These are phyloP conservation scores for Passer domesticus DNA, from an alignment of 2,113 vertebrate genomes.

Conservation along the genomic window DNA sequence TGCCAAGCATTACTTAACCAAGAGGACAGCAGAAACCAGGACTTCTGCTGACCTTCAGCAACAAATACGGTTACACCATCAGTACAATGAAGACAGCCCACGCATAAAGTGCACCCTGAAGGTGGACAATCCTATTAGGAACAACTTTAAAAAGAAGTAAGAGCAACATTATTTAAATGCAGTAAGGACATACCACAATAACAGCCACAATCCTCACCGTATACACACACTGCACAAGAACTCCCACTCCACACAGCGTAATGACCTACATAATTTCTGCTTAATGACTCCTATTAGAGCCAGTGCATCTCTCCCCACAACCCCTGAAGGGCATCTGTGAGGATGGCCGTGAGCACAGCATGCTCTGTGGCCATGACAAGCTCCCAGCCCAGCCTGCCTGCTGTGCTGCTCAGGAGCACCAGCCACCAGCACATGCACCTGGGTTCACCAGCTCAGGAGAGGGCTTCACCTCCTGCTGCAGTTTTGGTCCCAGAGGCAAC, in stretches of 20 bases:
- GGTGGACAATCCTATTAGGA: not conserved
- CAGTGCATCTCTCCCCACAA: not conserved
- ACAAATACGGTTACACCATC: not conserved
- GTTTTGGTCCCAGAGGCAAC: not conserved
- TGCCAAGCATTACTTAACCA: not conserved
- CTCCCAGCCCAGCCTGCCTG: not conserved
- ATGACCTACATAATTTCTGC: constrained; percentile 15
- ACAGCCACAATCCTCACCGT: not conserved
- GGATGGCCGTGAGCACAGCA: not conserved
- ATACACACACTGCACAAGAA: not conserved
- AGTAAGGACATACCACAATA: not conserved
- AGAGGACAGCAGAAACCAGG: not conserved
- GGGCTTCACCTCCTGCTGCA: not conserved
- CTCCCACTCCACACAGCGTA: not conserved
- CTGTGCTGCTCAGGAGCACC: not conserved
- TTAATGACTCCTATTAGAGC: constrained; percentile 13
- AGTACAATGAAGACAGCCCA: not conserved
- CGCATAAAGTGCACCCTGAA: not conserved
- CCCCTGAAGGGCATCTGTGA: not conserved
- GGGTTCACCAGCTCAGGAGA: not conserved
- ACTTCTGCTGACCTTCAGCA: not conserved
- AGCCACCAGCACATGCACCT: fast-evolving
- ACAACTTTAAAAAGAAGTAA: not conserved
- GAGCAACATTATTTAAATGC: not conserved
- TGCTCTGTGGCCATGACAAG: not conserved